Base-by-base conservation (phyloP, 2,888 invertebrate species). In the Mycalesis mineus region DNA sequence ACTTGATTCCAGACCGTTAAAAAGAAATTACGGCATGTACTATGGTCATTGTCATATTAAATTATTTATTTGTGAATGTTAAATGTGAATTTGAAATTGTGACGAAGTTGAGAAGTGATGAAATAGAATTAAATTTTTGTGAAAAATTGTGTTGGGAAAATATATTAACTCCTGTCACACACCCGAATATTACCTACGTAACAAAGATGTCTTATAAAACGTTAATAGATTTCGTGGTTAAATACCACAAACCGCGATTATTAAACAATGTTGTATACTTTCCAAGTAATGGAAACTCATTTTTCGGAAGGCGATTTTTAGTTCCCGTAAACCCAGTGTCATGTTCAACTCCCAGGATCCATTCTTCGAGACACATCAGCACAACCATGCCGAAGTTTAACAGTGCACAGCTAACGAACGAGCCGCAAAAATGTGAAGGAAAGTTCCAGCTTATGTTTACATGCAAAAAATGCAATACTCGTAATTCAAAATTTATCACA, bases 381-480 rank as follows among this genome's bases (percentile, higher is more conserved):
- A 82, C 86, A 47, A 71, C 74, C 1, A 55, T 72, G 1, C 52
- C 73, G 13, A 80, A 75, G 58, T 75, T 73, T 15, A 78, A 73
- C 11, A 79, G 77, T 60, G 68, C 76, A 6, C 72, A 73, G n/a
- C 58, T 75, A 7, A 64, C 72, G 4, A 65, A 58, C 37, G 75
- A 78, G 42, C 69, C 69, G 0, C 75, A 73, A 15, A 75, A 78
- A 65, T 73, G 72, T 3, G 78, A 83, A 44, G 90, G 91, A 42
- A 95, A 93, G 80, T 84, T 95, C 50, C 93, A 94, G 68, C 78
- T 98, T 7, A 86, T 91, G 66, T 98, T 95, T 75, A 98, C 96
- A 0, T 98, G 98, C 75, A 98, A 97, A 88, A 94, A 95, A 61
- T 98, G 98, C 75, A 84, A 91, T 37, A 92, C 93, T 0, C 91